Percentiles rank a stretch among this genome's conserved stretches.
These are phyloP conservation scores for Spermophilus dauricus DNA, from an alignment of 2,113 vertebrate genomes.

Conservation along the genomic window DNA sequence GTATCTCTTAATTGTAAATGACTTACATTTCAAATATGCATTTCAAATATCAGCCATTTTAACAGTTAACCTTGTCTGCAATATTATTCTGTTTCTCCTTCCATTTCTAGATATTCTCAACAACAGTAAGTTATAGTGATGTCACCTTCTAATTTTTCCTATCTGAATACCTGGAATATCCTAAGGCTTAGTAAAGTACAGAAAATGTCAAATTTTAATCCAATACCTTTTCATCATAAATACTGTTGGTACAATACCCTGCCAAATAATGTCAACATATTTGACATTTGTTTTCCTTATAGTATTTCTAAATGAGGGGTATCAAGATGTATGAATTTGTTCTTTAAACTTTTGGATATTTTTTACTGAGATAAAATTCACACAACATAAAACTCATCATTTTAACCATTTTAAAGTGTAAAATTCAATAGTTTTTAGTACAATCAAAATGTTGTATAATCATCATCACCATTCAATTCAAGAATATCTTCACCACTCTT, in stretches of 20 bases:
- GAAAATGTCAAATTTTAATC: neutral
- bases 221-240: neutral
- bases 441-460: neutral
- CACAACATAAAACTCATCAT: neutral
- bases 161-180: neutral
- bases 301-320: neutral
- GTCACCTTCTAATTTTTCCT: neutral
- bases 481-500: neutral
- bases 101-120: conserved; percentile 10
- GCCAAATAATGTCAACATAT: neutral
- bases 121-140: neutral
- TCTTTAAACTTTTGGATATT: conserved; percentile 22
- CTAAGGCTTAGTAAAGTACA: neutral
- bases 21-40: neutral
- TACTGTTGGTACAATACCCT: neutral
- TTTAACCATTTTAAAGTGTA: neutral
- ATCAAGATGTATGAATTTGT: neutral
- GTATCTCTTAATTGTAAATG: neutral
- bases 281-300: neutral
- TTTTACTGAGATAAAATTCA: neutral
- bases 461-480: neutral
- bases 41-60: neutral
- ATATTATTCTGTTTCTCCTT: neutral
- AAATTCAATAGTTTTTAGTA: neutral
- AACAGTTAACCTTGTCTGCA: neutral